Evolutionary conservation across 2,113 vertebrate genomes (phyloP).

Genomic region (Malurus cyaneus): DNA sequence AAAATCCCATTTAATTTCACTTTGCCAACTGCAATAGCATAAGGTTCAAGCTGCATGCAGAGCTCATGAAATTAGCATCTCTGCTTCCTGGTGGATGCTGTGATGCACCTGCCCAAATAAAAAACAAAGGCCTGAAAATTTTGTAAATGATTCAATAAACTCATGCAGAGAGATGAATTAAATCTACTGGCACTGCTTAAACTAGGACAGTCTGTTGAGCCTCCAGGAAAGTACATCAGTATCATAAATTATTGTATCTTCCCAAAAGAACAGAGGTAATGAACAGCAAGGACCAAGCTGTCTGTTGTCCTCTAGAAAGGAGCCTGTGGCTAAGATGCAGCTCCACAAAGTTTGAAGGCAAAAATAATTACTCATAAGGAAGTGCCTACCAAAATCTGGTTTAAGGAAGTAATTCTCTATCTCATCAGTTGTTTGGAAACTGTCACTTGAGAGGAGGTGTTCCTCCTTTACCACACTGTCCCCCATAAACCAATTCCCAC

Average conservation of each 20-base stretch:
- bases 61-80: conserved; percentile 35
- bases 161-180: conserved; percentile 41
- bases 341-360: background rate
- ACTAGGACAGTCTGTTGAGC: conserved; percentile 20
- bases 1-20: conserved; percentile 4
- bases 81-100: conserved; percentile 53
- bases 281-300: conserved; percentile 15
- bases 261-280: background rate
- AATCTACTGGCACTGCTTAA: conserved; percentile 4
- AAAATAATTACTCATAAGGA: background rate
- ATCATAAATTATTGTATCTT: background rate
- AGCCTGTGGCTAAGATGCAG: background rate
- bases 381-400: background rate
- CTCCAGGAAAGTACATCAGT: conserved; percentile 23
- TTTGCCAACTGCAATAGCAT: conserved; percentile 41
- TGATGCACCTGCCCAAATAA: conserved; percentile 43
- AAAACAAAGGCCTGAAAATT: conserved; percentile 46
- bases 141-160: conserved; percentile 15
- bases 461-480: background rate
- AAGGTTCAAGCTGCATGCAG: conserved; percentile 28
- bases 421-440: background rate
- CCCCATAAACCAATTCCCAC: background rate
- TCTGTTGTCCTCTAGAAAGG: background rate
- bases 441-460: background rate
- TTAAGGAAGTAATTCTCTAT: background rate